phyloP scores from a whole-genome alignment of 2,888 invertebrate species.

The Fissipunctia ypsillon region DNA sequence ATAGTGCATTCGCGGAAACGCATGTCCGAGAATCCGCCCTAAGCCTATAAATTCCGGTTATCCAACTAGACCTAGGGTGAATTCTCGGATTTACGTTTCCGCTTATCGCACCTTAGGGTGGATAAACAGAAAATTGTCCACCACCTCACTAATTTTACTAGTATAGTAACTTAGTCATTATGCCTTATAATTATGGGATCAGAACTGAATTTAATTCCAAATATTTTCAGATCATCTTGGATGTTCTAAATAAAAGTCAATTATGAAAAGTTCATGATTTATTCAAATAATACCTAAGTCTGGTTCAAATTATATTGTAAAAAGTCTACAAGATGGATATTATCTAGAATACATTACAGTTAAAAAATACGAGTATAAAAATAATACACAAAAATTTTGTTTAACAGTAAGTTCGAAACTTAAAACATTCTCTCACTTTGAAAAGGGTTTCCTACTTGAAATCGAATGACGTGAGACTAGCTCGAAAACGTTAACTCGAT shows the following conservation, averaged over 20 bases:
- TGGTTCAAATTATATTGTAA: slow-evolving; percentile 45
- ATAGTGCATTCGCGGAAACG: too few species aligned
- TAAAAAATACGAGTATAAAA: slow-evolving; percentile 54
- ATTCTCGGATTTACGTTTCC: too few species aligned
- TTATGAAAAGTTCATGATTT: slow-evolving; percentile 49
- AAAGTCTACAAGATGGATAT: slow-evolving; percentile 37
- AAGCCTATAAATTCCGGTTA: too few species aligned
- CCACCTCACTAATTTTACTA: background rate
- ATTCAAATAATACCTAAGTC: slow-evolving; percentile 60
- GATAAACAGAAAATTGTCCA: too few species aligned
- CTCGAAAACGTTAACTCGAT: background rate
- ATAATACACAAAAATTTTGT: slow-evolving; percentile 28
- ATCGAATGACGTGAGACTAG: slow-evolving; percentile 11
- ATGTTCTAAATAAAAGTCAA: slow-evolving; percentile 17
- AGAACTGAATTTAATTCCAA: slow-evolving; percentile 2
- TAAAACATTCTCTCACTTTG: background rate
- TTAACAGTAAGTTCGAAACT: background rate
- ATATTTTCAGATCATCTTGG: background rate
- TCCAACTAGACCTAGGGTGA: too few species aligned
- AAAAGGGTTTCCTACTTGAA: background rate
- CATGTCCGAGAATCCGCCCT: too few species aligned
- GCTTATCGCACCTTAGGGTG: too few species aligned
- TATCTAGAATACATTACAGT: slow-evolving; percentile 41
- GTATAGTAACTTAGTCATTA: background rate
- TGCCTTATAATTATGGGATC: background rate